Percentiles rank a stretch among this genome's conserved stretches.
Conservation (phyloP, 2,797 vertebrate genomes). For the Acrocephalus scirpaceus region DNA sequence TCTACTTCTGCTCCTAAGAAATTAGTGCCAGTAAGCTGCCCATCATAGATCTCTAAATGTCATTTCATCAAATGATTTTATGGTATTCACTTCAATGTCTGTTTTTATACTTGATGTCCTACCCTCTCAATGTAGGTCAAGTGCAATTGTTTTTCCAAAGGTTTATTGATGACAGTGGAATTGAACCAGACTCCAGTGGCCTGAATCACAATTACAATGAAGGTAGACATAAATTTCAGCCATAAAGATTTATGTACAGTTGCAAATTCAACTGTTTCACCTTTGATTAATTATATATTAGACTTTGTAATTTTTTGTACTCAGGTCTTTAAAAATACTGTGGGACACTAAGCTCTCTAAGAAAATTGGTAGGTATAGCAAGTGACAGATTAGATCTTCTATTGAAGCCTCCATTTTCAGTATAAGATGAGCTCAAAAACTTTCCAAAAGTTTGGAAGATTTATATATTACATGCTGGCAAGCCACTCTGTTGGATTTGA, state of each 20-base stretch:
- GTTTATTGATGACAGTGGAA: background rate
- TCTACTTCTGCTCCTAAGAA: background rate
- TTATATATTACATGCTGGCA: background rate
- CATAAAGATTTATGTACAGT: background rate
- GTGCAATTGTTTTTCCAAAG: background rate
- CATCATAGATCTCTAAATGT: background rate
- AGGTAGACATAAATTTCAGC: background rate
- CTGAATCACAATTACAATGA: background rate
- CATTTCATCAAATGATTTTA: background rate
- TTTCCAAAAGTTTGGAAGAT: background rate
- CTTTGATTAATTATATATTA: background rate
- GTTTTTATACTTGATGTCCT: background rate
- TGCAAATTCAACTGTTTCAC: background rate
- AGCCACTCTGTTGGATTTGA: background rate
- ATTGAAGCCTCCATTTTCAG: background rate
- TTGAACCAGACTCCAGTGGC: background rate
- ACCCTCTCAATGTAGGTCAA: background rate
- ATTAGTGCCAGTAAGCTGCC: background rate
- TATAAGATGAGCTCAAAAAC: background rate
- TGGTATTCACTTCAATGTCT: background rate
- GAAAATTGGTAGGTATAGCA: background rate
- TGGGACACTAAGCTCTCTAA: background rate
- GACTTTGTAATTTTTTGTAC: background rate
- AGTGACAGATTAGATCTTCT: background rate
- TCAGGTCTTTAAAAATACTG: background rate